Conservation (phyloP, 2,113 vertebrate genomes). For the Clinocottus analis region DNA sequence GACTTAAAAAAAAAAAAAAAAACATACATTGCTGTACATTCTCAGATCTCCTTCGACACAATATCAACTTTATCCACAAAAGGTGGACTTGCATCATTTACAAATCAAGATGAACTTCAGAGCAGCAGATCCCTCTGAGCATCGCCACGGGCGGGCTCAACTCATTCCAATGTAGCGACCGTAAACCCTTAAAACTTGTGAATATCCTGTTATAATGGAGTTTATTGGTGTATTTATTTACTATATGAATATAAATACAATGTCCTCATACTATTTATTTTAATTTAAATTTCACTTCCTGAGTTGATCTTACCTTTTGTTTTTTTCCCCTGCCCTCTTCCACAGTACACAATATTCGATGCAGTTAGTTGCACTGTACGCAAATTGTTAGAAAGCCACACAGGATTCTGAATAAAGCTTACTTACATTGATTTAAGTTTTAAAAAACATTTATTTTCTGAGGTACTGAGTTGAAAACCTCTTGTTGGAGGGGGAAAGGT, state of each 20-base stretch:
- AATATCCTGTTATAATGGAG: conserved; percentile 7
- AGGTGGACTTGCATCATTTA: conserved; percentile 9
- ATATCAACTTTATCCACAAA: conserved; percentile 16
- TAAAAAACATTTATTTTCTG: conserved; percentile 8
- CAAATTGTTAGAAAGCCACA: conserved; percentile 23
- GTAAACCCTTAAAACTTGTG: conserved; percentile 3
- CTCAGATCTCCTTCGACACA: conserved; percentile 1
- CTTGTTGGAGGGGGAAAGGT: conserved; percentile 8
- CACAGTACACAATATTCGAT: background rate
- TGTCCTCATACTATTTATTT: conserved; percentile 11
- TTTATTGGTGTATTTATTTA: conserved; percentile 9
- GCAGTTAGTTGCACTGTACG: background rate
- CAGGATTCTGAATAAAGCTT: conserved; percentile 14
- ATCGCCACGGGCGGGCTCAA: background rate
- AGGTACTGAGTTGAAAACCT: conserved; percentile 45
- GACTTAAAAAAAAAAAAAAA: conserved; percentile 12
- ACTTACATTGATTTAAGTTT: conserved; percentile 15
- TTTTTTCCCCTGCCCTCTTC: background rate
- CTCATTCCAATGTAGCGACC: background rate
- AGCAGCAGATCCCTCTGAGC: conserved; percentile 20
- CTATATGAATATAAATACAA: conserved; percentile 27
- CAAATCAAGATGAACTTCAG: conserved; percentile 1
- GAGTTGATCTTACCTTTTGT: conserved; percentile 64
- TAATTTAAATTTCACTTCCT: conserved; percentile 68
- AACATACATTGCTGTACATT: conserved; percentile 22